Percentiles rank a stretch among this genome's conserved stretches.
Conservation (phyloP, 1,140 invertebrate species). For the Wiebesia pumilae region DNA sequence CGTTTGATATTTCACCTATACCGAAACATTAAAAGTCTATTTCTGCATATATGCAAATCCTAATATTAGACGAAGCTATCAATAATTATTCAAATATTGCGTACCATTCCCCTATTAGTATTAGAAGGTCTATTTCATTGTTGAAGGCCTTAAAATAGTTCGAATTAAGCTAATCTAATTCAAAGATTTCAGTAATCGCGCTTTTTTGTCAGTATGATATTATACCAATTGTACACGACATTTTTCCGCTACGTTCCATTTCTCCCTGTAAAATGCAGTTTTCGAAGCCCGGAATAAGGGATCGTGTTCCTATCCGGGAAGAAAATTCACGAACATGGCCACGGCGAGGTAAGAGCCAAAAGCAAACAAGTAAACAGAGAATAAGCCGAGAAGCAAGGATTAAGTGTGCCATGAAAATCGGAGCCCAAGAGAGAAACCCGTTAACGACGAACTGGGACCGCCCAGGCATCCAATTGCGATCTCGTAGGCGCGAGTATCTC, state of each 20-base stretch:
- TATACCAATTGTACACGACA: no score
- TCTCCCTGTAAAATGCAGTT: neutral
- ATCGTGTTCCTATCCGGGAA: neutral
- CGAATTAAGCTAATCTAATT: no score
- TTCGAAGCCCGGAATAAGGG: neutral
- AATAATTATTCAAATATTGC: no score
- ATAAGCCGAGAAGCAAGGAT: neutral
- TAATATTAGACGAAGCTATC: no score
- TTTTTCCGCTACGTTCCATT: neutral
- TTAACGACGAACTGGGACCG: conserved; percentile 11
- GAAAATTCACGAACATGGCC: neutral
- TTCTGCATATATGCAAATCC: no score
- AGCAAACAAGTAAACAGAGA: conserved; percentile 37
- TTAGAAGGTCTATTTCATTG: no score
- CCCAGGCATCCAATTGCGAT: conserved; percentile 4
- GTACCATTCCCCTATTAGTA: no score
- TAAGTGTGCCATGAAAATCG: conserved; percentile 27
- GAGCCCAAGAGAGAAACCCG: conserved; percentile 9
- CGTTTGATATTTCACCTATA: no score
- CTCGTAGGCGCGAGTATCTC: neutral
- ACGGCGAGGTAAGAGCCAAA: neutral
- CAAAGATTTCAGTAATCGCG: no score
- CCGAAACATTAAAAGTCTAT: no score
- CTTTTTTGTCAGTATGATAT: no score
- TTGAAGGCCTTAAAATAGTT: no score